Conservation (phyloP, 2,113 vertebrate species). For the Rattus rattus region DNA sequence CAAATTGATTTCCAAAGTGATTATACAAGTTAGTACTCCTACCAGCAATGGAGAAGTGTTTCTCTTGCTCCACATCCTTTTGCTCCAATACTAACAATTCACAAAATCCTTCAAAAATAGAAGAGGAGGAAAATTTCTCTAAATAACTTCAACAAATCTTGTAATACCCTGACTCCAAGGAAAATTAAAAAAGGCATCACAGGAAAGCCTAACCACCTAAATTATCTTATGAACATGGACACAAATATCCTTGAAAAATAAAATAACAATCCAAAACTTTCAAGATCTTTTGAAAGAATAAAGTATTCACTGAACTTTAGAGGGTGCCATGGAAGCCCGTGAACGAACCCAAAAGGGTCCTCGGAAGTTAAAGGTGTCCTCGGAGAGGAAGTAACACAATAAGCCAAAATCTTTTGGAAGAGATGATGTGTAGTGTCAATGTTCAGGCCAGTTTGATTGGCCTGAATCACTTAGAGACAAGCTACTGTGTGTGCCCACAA, state of each 20-base stretch:
- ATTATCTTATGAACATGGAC: not conserved
- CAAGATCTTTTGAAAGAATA: not conserved
- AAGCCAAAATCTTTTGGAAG: conserved; percentile 89
- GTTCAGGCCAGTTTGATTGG: not conserved
- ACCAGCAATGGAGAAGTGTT: too few relatives aligned
- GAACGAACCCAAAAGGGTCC: conserved; percentile 44
- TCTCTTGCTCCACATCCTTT: too few relatives aligned
- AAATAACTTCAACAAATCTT: not conserved
- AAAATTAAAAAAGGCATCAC: not conserved
- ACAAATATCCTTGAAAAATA: not conserved
- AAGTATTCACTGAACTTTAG: not conserved
- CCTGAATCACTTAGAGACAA: not conserved
- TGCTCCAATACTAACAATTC: not conserved
- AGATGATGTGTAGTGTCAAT: conserved; percentile 72
- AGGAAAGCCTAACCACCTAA: not conserved
- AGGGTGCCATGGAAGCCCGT: not conserved
- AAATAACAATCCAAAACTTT: not conserved
- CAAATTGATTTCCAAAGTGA: too few relatives aligned
- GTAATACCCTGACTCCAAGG: not conserved
- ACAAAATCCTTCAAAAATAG: not conserved
- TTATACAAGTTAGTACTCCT: too few relatives aligned
- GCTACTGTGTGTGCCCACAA: not conserved
- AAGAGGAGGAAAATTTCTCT: not conserved
- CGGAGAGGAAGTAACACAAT: conserved; percentile 90
- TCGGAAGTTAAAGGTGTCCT: conserved; percentile 70